Evolutionary conservation across 2,888 invertebrate species (phyloP), one percentile per base, ranked within the genome.

Genomic region (Actias luna): DNA sequence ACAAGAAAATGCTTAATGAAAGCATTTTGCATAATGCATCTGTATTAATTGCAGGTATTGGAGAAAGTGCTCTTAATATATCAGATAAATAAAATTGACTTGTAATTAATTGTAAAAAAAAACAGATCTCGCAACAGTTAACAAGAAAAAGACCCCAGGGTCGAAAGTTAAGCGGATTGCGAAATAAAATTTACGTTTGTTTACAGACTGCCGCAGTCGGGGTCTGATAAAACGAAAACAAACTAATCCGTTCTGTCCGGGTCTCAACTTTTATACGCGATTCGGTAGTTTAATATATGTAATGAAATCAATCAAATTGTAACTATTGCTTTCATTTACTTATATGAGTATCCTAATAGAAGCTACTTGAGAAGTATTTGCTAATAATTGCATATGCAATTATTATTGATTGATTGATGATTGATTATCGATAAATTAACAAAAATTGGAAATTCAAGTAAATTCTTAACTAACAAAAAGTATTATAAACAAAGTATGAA

Each of bases 81-180:
- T 50, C 25, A 12, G 46, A 25, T 50, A 25, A 10, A 50, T 12
- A 22, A 50, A 22, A 10, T 25, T 22, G 12, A 50, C 46, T 66
- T 67, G 67, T 70, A 69, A 67, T 29, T 29, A 16, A 14, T 29
- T 55, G 29, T n/a, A 55, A 29, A 29, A 29, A 55, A 55, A 71
- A 73, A 73, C 16, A 55, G 74, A 72, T 70, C 68, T 72, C 67
- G 62, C 68, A 75, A 79, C 80, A 79, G 79, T 81, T 78, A 79
- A 83, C 77, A 77, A 80, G 79, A 79, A 82, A 80, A 77, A 81
- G 78, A 74, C 71, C 69, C 74, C 72, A 70, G 73, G 75, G 78
- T 78, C 67, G 69, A 73, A 83, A 76, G 74, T 76, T 82, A 84
- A 82, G 82, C 83, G 78, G 83, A 80, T 84, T 80, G 71, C 66